A percentile compares a stretch with the other conserved stretches of the same genome.
Evolutionary conservation across 1,140 invertebrate species (phyloP).

Genomic region (Drosophila quadrilineata): DNA sequence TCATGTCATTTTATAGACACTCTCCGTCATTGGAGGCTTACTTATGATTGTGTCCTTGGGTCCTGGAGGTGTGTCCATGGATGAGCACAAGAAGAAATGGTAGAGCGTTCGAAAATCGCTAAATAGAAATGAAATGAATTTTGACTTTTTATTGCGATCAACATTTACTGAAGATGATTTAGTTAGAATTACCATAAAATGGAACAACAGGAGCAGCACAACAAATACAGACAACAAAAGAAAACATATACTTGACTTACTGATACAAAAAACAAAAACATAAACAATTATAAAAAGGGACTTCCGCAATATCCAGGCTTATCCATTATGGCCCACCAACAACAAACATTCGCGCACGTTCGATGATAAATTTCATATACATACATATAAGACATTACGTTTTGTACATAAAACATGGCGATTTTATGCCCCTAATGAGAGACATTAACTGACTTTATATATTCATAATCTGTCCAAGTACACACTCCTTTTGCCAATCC

Average conservation of each 20-base stretch:
- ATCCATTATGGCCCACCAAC: conserved; percentile 44
- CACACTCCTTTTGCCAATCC: conserved; percentile 46
- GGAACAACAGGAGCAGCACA: conserved; percentile 69
- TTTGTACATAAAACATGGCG: conserved; percentile 67
- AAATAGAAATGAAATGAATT: conserved; percentile 47
- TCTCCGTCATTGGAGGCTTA: conserved; percentile 99
- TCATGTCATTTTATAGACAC: conserved; percentile 87
- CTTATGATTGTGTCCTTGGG: conserved; percentile 99
- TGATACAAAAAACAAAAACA: too few species aligned
- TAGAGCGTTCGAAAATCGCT: conserved; percentile 82
- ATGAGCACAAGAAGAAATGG: conserved; percentile 99
- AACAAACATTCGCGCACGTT: conserved; percentile 67
- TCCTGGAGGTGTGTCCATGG: conserved; percentile 99
- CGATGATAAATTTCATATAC: conserved; percentile 60
- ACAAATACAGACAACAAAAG: conserved; percentile 43
- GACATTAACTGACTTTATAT: conserved; percentile 74
- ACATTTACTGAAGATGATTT: conserved; percentile 64
- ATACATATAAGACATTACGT: conserved; percentile 58
- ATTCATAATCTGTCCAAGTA: conserved; percentile 47
- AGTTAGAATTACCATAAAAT: conserved; percentile 78
- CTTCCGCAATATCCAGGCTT: conserved; percentile 63
- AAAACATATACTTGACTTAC: conserved; percentile 56
- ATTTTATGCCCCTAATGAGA: conserved; percentile 55
- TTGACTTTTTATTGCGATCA: conserved; percentile 62
- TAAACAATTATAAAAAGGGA: conserved; percentile 53